A percentile compares a stretch with the other conserved stretches of the same genome.
These are phyloP conservation scores for Agrochola lychnidis DNA, from an alignment of 2,888 invertebrate species.

Conservation along the genomic window DNA sequence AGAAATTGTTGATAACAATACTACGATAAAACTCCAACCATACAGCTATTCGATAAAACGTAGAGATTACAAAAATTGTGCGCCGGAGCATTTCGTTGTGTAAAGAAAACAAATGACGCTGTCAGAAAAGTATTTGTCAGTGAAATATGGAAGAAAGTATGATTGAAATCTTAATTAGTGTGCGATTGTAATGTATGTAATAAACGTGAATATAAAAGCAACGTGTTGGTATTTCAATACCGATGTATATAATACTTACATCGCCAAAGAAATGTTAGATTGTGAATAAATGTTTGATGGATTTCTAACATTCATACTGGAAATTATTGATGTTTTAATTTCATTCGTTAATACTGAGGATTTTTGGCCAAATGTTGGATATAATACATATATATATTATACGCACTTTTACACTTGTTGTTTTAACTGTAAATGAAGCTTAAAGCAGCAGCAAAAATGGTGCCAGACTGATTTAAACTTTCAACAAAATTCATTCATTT, in stretches of 20 bases:
- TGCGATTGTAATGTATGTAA: conserved; percentile 21
- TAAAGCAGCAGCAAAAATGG: not conserved
- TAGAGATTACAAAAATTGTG: conserved; percentile 63
- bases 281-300: not conserved
- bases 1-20: conserved; percentile 64
- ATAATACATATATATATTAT: not conserved
- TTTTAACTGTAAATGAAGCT: too few relatives aligned
- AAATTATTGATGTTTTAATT: not conserved
- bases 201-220: conserved; percentile 6
- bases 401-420: too few relatives aligned
- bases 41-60: conserved; percentile 60
- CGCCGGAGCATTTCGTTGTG: conserved; percentile 50
- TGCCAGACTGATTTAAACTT: not conserved
- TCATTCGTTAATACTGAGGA: too few relatives aligned
- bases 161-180: conserved; percentile 56
- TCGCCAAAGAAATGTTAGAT: not conserved
- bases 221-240: not conserved
- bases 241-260: not conserved
- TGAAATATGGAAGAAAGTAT: conserved; percentile 56
- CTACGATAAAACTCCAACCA: conserved; percentile 56
- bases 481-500: conserved; percentile 7
- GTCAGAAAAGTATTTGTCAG: conserved; percentile 46
- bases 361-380: not conserved
- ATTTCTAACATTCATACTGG: not conserved
- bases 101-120: conserved; percentile 50